A percentile compares a stretch with the other conserved stretches of the same genome.
Conservation (phyloP, 2,113 vertebrate genomes). For the Smithornis capensis region DNA sequence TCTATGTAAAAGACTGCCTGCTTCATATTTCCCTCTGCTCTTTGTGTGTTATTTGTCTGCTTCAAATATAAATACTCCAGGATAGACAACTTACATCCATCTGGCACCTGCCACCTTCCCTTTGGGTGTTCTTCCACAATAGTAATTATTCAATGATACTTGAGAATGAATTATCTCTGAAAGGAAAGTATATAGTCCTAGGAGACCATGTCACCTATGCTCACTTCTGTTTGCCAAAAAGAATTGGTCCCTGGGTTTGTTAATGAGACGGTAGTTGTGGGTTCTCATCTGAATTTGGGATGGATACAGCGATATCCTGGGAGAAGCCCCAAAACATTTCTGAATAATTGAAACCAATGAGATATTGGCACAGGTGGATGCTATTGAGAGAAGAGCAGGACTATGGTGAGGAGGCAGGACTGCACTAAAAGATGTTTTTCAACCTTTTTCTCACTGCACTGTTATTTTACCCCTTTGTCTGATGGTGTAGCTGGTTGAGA, state of each 20-base stretch:
- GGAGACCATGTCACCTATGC: background rate
- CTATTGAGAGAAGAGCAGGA: background rate
- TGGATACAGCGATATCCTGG: background rate
- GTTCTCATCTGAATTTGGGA: background rate
- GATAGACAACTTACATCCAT: conserved; percentile 1
- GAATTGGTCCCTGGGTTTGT: background rate
- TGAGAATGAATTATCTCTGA: background rate
- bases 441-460: background rate
- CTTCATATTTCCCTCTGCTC: background rate
- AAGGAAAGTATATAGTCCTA: background rate
- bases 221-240: background rate
- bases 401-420: background rate
- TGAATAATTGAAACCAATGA: background rate
- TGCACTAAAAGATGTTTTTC: background rate
- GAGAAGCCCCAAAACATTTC: background rate
- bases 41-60: background rate
- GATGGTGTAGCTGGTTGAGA: background rate
- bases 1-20: background rate
- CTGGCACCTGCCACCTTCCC: background rate
- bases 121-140: background rate
- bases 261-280: background rate
- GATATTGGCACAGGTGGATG: background rate
- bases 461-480: background rate
- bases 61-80: background rate
- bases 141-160: background rate